Percentiles rank a stretch among this genome's conserved stretches.
These are phyloP conservation scores for Oncorhynchus nerka DNA, from an alignment of 2,113 vertebrate genomes.

Conservation along the genomic window DNA sequence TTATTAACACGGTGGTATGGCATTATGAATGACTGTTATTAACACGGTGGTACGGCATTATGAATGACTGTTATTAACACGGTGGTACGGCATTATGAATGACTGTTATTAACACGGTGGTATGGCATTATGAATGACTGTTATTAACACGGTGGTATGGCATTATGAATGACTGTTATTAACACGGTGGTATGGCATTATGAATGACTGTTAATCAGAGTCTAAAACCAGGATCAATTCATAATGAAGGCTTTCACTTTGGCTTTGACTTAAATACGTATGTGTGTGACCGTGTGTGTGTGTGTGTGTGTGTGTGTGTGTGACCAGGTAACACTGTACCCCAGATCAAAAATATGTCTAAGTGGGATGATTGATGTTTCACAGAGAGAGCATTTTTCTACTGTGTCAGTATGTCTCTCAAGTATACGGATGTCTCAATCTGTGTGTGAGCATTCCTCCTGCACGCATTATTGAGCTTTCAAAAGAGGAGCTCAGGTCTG, in stretches of 20 bases:
- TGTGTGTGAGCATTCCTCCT: slow-evolving; percentile 16
- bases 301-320: background rate
- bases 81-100: background rate
- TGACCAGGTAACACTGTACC: no score
- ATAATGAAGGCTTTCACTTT: slow-evolving; percentile 14
- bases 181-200: no score
- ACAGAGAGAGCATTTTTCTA: slow-evolving; percentile 33
- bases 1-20: no score
- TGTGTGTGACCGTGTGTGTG: background rate
- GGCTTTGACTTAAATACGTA: slow-evolving; percentile 6
- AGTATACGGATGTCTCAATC: slow-evolving; percentile 16
- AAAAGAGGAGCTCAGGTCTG: background rate
- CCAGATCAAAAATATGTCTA: no score
- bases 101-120: background rate
- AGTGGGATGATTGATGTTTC: background rate
- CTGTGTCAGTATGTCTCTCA: slow-evolving; percentile 33
- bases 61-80: background rate
- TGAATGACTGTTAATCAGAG: background rate
- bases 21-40: background rate
- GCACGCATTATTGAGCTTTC: no score
- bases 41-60: no score
- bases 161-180: background rate
- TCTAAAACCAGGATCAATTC: slow-evolving; percentile 3
- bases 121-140: background rate
- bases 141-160: no score